Evolutionary conservation across 2,797 vertebrate genomes (phyloP).

Genomic region (Coregonus suidteri): DNA sequence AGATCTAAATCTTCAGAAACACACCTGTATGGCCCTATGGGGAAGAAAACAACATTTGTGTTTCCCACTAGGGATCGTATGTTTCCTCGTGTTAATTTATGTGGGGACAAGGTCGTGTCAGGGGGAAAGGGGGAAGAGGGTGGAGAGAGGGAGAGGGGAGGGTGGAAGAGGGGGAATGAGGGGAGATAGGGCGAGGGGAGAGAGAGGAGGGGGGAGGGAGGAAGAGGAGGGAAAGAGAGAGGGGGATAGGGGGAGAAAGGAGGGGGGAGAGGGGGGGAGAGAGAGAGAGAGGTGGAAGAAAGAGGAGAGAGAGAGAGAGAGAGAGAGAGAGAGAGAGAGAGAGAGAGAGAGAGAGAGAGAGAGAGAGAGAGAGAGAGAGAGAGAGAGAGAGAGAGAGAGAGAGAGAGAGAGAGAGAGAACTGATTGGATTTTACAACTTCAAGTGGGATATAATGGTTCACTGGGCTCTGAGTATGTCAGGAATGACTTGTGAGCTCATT

Average conservation of each 20-base stretch:
- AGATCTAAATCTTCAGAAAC: conserved; percentile 10
- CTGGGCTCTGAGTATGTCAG: not conserved
- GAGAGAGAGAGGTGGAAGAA: not conserved
- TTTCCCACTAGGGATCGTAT: conserved; percentile 56
- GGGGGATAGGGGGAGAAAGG: not conserved
- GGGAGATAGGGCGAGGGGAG: conserved; percentile 9
- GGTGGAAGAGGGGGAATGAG: not conserved
- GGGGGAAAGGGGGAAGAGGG: conserved; percentile 8
- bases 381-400: not conserved
- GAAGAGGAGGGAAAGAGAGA: not conserved
- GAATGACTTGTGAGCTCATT: not conserved
- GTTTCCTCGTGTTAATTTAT: conserved; percentile 51
- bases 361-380: not conserved
- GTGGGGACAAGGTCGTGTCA: conserved; percentile 43
- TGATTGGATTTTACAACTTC: conserved; percentile 8
- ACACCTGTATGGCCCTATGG: conserved; percentile 51
- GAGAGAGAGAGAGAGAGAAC: conserved; percentile 17
- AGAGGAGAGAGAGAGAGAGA: conserved; percentile 23
- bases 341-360: not conserved
- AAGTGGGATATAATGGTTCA: not conserved
- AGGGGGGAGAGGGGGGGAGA: not conserved
- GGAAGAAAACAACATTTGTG: conserved; percentile 61
- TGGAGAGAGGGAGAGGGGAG: conserved; percentile 29
- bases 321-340: not conserved
- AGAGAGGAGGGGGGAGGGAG: conserved; percentile 12